phyloP scores from a whole-genome alignment of 2,797 vertebrate species.

The Parotocinclus haroldoi region DNA sequence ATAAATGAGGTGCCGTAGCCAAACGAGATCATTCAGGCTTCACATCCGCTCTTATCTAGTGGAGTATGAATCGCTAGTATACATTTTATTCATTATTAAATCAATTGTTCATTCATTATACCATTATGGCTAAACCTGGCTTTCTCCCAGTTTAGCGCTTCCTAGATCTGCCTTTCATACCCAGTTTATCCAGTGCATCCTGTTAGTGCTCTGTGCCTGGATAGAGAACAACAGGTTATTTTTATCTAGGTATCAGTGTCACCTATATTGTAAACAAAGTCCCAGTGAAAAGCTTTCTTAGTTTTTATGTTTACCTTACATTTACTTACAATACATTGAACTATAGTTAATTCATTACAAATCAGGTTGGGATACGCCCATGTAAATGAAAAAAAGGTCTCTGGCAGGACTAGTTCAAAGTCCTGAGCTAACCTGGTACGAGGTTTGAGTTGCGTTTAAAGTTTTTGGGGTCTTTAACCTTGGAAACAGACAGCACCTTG shows the following conservation, averaged over 20 bases:
- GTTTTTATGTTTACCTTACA: too few species aligned
- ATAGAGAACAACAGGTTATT: slow-evolving; percentile 4
- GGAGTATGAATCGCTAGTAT: background rate
- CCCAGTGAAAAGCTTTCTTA: too few species aligned
- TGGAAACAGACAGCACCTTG: too few species aligned
- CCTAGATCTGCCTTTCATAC: background rate
- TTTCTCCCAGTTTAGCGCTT: background rate
- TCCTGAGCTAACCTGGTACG: too few species aligned
- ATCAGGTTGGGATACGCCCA: too few species aligned
- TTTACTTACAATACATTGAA: too few species aligned
- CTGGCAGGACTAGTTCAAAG: too few species aligned
- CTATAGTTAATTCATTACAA: too few species aligned
- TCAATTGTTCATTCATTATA: background rate
- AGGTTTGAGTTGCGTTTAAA: too few species aligned
- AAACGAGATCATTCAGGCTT: too few species aligned
- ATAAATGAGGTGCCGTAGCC: background rate
- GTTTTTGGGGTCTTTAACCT: too few species aligned
- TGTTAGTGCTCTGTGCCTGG: slow-evolving; percentile 2
- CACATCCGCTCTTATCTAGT: background rate
- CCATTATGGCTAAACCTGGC: background rate
- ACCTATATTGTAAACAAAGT: background rate
- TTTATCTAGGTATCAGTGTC: background rate
- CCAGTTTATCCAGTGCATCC: slow-evolving; percentile 2
- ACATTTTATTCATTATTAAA: slow-evolving; percentile 2
- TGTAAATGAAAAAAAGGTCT: too few species aligned